phyloP scores from a whole-genome alignment of 2,113 vertebrate species.

The Arvicanthis niloticus region DNA sequence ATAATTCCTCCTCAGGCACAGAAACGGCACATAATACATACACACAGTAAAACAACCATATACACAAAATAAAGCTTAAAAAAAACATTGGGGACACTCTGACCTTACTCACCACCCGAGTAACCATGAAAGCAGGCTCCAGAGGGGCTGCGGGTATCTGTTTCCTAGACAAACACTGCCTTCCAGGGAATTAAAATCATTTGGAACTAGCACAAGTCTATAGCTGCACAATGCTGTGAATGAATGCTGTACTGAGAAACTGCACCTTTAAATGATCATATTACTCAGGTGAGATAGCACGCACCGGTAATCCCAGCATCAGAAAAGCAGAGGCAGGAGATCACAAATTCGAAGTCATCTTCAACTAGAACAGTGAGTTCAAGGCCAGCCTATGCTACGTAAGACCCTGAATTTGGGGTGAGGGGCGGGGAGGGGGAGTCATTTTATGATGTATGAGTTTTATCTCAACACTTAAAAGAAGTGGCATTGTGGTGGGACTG shows the following conservation, averaged over 20 bases:
- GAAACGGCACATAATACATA: not conserved
- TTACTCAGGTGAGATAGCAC: not conserved
- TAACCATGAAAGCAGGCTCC: not conserved
- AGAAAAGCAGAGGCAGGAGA: not conserved
- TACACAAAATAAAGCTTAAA: not conserved
- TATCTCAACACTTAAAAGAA: not conserved
- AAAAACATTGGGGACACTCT: rapidly evolving
- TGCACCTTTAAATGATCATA: rapidly evolving
- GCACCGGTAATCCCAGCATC: too few relatives aligned
- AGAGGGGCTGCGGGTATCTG: not conserved
- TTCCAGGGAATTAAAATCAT: not conserved
- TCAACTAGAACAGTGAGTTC: not conserved
- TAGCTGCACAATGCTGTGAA: rapidly evolving
- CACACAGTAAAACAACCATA: not conserved
- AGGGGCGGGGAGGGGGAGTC: too few relatives aligned
- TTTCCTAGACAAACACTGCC: not conserved
- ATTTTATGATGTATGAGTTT: not conserved
- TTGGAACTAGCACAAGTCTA: rapidly evolving
- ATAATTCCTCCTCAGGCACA: not conserved
- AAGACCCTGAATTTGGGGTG: not conserved
- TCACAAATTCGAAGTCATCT: not conserved
- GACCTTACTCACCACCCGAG: rapidly evolving
- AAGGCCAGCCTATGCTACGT: not conserved
- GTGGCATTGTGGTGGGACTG: not conserved
- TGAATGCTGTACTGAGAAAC: not conserved